These are phyloP conservation scores for Delphinapterus leucas DNA, from an alignment of 2,113 vertebrate genomes.

Conservation along the genomic window DNA sequence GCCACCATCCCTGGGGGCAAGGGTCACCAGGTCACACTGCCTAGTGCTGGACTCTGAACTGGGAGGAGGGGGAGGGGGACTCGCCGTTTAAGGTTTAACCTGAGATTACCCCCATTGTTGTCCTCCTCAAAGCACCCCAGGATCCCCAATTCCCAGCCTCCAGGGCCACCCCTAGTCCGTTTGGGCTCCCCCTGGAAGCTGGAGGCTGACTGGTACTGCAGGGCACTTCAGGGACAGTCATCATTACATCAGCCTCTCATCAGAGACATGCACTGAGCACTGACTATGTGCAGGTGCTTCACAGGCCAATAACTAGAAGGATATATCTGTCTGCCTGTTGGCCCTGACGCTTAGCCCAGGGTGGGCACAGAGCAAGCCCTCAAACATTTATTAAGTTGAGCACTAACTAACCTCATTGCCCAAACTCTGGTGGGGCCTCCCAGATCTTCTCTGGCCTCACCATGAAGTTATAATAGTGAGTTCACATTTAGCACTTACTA, in stretches of 20 bases:
- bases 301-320: neutral
- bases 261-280: neutral
- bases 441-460: neutral
- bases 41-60: constrained; percentile 39
- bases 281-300: neutral
- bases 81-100: constrained; percentile 54
- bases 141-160: neutral
- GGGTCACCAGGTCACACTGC: constrained; percentile 32
- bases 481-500: neutral
- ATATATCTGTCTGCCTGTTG: neutral
- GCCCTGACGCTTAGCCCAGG: neutral
- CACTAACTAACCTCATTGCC: neutral
- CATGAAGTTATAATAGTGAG: neutral
- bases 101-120: neutral
- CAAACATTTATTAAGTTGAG: neutral
- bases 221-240: neutral
- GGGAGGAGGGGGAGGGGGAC: neutral
- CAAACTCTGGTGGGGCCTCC: neutral
- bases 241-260: neutral
- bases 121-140: neutral
- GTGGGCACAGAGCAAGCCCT: neutral
- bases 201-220: neutral
- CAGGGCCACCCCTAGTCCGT: neutral
- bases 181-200: neutral
- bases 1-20: neutral